Base-by-base conservation (phyloP, 2,888 invertebrate genomes). In the Epinotia nisella region DNA sequence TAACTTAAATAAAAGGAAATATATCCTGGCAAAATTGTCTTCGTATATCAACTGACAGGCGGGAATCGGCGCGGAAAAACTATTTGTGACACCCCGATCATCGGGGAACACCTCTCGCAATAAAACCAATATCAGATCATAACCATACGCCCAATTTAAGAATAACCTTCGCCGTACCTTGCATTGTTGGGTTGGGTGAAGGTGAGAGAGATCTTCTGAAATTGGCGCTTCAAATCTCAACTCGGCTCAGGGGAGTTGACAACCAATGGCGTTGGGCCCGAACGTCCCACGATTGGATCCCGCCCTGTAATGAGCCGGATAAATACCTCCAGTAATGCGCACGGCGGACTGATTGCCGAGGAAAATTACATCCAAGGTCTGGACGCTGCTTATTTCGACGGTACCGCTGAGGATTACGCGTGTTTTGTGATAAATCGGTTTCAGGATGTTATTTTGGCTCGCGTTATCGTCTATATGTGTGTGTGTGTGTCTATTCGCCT, bases 61-160 rank as follows among this genome's bases (percentile, higher is more conserved):
- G 77, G 77, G 78, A 85, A 88, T 85, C 85, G 85, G 86, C 84
- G 82, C 84, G 82, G 83, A 84, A 85, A 87, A 88, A 89, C 88
- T 89, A 89, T 87, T 87, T 87, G 87, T 83, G 87, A 84, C 89
- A 87, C 89, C 86, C 87, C 87, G 83, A 83, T 84, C 83, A 81
- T 80, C 76, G 77, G 82, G 79, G 83, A 80, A 80, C 81, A 82
- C 80, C 82, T 82, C 76, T 83, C 81, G 83, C 89, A 88, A 90
- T 90, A 89, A 88, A 85, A 84, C 82, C 88, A 84, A 88, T 88
- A 90, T 89, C 86, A 83, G 86, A 86, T 88, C 87, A 87, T 87
- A 86, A 85, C 74, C 71, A 69, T 59, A 64, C 75, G 66, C 70
- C 80, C 79, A 78, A 5, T 41, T n/a, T 35, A 41, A 41, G 71